A percentile compares a stretch with the other conserved stretches of the same genome.
Conservation (phyloP, 2,797 vertebrate species). For the Sebastes minor region DNA sequence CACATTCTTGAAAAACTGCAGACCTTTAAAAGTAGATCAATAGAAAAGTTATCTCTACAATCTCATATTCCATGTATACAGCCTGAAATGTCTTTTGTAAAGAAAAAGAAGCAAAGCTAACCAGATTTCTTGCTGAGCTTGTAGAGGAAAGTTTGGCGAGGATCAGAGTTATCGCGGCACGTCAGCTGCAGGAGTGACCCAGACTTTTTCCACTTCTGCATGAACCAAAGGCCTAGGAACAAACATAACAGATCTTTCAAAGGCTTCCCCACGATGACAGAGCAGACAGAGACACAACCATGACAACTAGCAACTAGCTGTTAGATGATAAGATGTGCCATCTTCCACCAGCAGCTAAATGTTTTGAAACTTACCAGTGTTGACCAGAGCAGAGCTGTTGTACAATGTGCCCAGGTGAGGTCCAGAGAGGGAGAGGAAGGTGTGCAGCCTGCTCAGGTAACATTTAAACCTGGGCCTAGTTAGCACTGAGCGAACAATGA, state of each 20-base stretch:
- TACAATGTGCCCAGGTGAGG: slow-evolving; percentile 98
- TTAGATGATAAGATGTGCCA: background rate
- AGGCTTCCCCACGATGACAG: background rate
- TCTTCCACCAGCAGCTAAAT: background rate
- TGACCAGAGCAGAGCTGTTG: slow-evolving; percentile 98
- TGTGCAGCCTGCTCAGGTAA: slow-evolving; percentile 96
- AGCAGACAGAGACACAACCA: background rate
- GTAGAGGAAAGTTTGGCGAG: slow-evolving; percentile 98
- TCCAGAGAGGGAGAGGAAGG: slow-evolving; percentile 97
- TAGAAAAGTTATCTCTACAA: background rate
- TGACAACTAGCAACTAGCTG: background rate
- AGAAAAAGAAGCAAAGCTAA: slow-evolving; percentile 59
- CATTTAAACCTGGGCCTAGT: slow-evolving; percentile 95
- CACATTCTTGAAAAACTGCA: slow-evolving; percentile 97
- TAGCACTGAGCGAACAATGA: slow-evolving; percentile 98
- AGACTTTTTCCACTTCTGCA: slow-evolving; percentile 99
- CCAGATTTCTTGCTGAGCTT: slow-evolving; percentile 99
- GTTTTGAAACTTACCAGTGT: slow-evolving; percentile 87
- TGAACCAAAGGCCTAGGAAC: slow-evolving; percentile 95
- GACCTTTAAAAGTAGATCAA: slow-evolving; percentile 80
- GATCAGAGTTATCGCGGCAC: slow-evolving; percentile 97
- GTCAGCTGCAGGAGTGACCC: slow-evolving; percentile 96
- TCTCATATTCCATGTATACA: background rate
- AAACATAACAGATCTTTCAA: slow-evolving; percentile 10
- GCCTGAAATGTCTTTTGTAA: background rate